Evolutionary conservation across 2,888 invertebrate species (phyloP).

Genomic region (Polia nebulosa): DNA sequence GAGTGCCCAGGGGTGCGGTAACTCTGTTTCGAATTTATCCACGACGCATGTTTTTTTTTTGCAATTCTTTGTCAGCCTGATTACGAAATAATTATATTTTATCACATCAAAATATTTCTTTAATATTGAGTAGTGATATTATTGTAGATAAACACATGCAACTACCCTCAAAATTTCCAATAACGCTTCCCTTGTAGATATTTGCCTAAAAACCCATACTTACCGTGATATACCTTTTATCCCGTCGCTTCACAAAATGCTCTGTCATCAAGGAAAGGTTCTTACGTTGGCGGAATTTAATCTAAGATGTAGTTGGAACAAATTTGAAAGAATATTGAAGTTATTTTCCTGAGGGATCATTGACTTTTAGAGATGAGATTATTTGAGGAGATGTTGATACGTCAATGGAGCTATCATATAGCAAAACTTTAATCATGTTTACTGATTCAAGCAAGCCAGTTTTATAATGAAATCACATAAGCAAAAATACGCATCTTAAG

Average conservation of each 20-base stretch:
- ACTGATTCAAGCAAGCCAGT: background rate
- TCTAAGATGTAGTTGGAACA: conserved; percentile 56
- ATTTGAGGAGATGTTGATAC: conserved; percentile 3
- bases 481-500: background rate
- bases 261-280: conserved; percentile 63
- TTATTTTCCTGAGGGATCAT: conserved; percentile 33
- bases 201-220: conserved; percentile 56
- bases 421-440: background rate
- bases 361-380: conserved; percentile 20
- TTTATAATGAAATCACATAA: background rate
- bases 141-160: conserved; percentile 9
- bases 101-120: too few species aligned
- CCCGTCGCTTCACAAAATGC: conserved; percentile 58
- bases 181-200: conserved; percentile 41
- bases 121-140: too few species aligned
- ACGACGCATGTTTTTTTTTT: too few species aligned
- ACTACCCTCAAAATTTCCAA: conserved; percentile 34
- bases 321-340: conserved; percentile 48
- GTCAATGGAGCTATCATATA: background rate
- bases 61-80: too few species aligned
- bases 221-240: conserved; percentile 60
- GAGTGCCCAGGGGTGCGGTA: too few species aligned
- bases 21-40: too few species aligned
- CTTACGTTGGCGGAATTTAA: conserved; percentile 59
- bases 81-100: too few species aligned